Evolutionary conservation across 2,888 invertebrate genomes (phyloP), one percentile per base, ranked within the genome.

Genomic region (Liposcelis brunnea): DNA sequence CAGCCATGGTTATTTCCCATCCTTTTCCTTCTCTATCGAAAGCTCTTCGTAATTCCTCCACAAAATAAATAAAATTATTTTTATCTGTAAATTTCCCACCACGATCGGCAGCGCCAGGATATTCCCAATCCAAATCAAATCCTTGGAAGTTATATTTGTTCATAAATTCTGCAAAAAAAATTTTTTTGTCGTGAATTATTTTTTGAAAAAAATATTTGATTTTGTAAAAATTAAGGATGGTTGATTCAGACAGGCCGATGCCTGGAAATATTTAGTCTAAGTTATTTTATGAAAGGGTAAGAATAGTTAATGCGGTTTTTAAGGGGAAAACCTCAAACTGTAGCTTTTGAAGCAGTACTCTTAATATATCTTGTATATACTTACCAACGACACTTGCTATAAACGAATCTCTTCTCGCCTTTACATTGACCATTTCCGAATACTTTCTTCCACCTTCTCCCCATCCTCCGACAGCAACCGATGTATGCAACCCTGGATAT

Each of bases 1-100:
- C 89, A 0, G 89, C 89, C 66, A 86, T 87, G 0, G 89, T 87
- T 42, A 90, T 75, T 59, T 90, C 85, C 85, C 87, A 87, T 26
- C 76, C 77, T 54, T 75, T 78, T 1, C 73, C 75, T 45, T 72
- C 77, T 34, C 74, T 72, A 58, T 80, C 74, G 58, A 90, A 89
- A 1, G 85, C 86, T 18, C 80, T 69, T 50, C 76, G 68, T 51
- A 90, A 56, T 60, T 89, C 89, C 58, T 87, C 77, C 1, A 86
- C 85, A 51, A 85, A 77, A 58, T 73, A 85, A 33, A 82, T 69
- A 65, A 87, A 89, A 49, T 72, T 71, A 55, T 87, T 80, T 61
- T 86, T 87, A 62, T 90, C 89, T 10, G 80, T 74, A 61, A 75
- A 86, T 46, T 74, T 77, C 31, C 89, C 89, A 6, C 85, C 85